These are phyloP conservation scores for Callorhinus ursinus DNA, from an alignment of 2,113 vertebrate species.

Conservation along the genomic window DNA sequence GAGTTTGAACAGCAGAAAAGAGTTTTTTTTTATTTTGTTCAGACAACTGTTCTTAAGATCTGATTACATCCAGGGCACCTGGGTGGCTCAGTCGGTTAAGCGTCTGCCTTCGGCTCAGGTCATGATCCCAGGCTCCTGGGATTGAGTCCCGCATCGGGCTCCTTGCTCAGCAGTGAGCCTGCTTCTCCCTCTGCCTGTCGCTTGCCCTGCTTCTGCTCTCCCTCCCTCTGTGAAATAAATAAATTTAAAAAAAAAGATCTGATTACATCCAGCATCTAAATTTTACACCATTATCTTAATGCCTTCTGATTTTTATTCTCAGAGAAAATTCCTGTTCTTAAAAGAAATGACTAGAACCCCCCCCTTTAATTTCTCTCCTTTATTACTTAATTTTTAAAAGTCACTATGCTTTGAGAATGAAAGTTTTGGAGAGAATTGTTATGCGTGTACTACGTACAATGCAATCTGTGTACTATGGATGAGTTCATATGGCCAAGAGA, in stretches of 20 bases:
- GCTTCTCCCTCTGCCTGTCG: too few species aligned
- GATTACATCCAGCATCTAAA: slow-evolving; percentile 10
- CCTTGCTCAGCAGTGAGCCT: too few species aligned
- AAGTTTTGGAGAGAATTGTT: neutral
- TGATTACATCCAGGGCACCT: neutral
- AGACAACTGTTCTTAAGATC: neutral
- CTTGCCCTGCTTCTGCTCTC: too few species aligned
- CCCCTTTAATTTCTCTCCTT: neutral
- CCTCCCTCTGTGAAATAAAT: too few species aligned
- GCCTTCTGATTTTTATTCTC: slow-evolving; percentile 27
- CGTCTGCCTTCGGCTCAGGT: too few species aligned
- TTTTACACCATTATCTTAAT: neutral
- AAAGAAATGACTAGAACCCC: neutral
- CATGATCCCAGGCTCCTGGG: too few species aligned
- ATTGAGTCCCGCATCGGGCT: too few species aligned
- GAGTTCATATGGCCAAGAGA: neutral
- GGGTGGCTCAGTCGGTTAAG: too few species aligned
- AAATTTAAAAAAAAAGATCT: neutral
- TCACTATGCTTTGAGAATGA: neutral
- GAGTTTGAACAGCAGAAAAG: neutral
- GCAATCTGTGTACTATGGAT: neutral
- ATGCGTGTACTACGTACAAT: neutral
- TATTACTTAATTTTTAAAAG: slow-evolving; percentile 28
- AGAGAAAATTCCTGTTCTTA: slow-evolving; percentile 40
- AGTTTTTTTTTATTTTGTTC: slow-evolving; percentile 24